phyloP scores from a whole-genome alignment of 2,113 vertebrate species.

The Thunnus thynnus region DNA sequence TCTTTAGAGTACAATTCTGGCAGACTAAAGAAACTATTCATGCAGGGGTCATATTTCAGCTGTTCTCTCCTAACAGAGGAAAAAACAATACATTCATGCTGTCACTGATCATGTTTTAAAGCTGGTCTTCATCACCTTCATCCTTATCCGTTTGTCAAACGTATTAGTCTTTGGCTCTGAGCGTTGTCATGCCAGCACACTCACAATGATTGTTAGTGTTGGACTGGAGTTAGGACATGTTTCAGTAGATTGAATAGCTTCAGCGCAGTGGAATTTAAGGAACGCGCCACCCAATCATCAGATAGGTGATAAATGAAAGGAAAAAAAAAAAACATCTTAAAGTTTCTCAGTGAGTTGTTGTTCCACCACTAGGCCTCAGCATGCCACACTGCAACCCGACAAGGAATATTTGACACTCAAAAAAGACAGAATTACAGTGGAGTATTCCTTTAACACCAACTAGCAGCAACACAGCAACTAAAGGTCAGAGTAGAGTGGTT shows the following conservation, averaged over 20 bases:
- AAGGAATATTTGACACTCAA: background rate
- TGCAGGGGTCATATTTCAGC: background rate
- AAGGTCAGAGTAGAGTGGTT: background rate
- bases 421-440: background rate
- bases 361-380: no score
- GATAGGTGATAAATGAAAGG: no score
- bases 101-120: background rate
- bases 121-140: background rate
- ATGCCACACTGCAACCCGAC: no score
- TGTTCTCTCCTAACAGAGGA: background rate
- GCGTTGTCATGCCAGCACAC: background rate
- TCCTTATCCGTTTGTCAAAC: background rate
- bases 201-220: slow-evolving; percentile 1
- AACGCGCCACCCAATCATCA: background rate
- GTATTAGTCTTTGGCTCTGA: background rate
- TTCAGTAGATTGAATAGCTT: background rate
- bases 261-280: background rate
- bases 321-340: no score
- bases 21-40: background rate
- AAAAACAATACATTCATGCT: background rate
- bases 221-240: background rate
- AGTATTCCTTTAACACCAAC: background rate
- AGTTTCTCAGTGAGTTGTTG: no score
- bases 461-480: background rate
- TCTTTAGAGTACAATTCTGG: background rate